A percentile compares a stretch with the other conserved stretches of the same genome.
Evolutionary conservation across 2,797 vertebrate genomes (phyloP).

Genomic region (Phyllotis vaccarum): DNA sequence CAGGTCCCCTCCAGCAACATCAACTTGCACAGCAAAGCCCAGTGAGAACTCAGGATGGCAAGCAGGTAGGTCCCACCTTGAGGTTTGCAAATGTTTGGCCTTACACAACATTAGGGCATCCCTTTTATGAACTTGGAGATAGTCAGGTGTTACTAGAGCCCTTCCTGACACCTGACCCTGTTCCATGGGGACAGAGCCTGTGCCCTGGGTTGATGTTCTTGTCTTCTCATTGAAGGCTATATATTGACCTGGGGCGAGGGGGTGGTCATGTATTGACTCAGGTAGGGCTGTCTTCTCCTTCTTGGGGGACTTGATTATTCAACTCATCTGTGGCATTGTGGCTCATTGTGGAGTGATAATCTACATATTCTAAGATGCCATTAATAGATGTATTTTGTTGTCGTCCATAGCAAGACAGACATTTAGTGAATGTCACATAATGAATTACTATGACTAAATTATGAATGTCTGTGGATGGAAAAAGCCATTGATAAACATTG

Average conservation of each 20-base stretch:
- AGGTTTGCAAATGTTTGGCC: background rate
- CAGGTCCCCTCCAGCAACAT: background rate
- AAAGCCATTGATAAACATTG: conserved; percentile 44
- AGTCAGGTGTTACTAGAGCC: background rate
- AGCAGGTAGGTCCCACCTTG: background rate
- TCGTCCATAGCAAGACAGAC: background rate
- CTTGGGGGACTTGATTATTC: background rate
- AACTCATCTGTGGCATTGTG: background rate
- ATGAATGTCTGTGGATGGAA: conserved; percentile 13
- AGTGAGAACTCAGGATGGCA: background rate
- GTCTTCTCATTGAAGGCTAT: background rate
- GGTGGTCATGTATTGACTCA: background rate
- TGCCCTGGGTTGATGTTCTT: background rate
- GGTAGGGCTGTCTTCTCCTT: background rate
- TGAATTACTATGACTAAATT: background rate
- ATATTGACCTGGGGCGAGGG: too few relatives aligned
- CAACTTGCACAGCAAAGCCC: background rate
- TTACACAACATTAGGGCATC: background rate
- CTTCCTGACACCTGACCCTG: background rate
- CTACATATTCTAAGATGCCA: background rate
- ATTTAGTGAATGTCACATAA: background rate
- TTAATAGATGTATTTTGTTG: background rate
- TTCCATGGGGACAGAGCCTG: background rate
- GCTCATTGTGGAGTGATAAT: background rate
- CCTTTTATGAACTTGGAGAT: background rate